These are phyloP conservation scores for Macrotus californicus DNA, from an alignment of 2,113 vertebrate genomes.

Conservation along the genomic window DNA sequence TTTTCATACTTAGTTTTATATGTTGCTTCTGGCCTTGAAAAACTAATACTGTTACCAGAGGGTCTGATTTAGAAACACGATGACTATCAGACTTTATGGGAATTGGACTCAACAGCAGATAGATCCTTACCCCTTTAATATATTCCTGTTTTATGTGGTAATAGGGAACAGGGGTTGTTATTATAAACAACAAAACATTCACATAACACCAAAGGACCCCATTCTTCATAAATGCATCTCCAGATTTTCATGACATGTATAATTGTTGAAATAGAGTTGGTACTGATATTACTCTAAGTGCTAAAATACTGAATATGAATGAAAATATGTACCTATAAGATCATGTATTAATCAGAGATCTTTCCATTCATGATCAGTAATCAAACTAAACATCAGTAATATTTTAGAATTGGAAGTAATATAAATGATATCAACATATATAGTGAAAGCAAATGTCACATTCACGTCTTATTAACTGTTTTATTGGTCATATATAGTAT, in stretches of 20 bases:
- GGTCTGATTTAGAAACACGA: neutral
- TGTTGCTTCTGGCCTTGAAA: neutral
- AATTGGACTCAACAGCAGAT: neutral
- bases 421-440: neutral
- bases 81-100: neutral
- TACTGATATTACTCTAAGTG: neutral
- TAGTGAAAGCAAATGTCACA: neutral
- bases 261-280: neutral
- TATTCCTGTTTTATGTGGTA: neutral
- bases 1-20: neutral
- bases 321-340: neutral
- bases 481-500: neutral
- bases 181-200: neutral
- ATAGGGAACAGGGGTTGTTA: neutral
- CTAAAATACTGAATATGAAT: neutral
- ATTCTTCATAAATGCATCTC: neutral
- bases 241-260: neutral
- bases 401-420: constrained; percentile 24
- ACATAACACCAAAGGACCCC: neutral
- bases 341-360: neutral
- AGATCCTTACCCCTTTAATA: neutral
- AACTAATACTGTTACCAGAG: neutral
- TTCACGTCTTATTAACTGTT: neutral
- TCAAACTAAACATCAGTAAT: neutral
- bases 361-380: neutral